Conservation (phyloP, 2,113 vertebrate species). For the Ptilorrhoa leucosticta region DNA sequence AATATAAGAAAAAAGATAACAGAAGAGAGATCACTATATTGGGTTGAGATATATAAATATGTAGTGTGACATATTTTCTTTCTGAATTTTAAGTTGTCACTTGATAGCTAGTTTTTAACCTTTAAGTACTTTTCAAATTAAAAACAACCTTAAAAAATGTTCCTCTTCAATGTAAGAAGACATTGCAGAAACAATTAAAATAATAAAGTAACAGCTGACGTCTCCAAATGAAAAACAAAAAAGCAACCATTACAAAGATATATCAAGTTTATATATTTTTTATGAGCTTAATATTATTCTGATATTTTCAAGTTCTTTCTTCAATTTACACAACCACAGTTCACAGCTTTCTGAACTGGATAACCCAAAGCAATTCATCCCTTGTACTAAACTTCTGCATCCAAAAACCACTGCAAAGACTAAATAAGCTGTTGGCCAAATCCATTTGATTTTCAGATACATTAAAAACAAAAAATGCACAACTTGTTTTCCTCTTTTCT, state of each 20-base stretch:
- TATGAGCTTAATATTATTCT: not conserved
- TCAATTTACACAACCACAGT: not conserved
- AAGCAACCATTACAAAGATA: not conserved
- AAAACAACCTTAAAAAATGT: not conserved
- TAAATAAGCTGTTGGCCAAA: not conserved
- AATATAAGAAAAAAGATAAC: not conserved
- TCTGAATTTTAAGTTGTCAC: not conserved
- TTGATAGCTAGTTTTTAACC: not conserved
- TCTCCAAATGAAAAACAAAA: not conserved
- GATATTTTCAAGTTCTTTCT: not conserved
- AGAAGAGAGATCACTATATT: not conserved
- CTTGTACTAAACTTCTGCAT: not conserved
- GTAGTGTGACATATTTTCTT: not conserved
- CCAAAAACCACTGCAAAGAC: not conserved
- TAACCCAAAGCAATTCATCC: not conserved
- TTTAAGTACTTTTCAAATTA: not conserved
- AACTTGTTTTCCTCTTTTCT: not conserved
- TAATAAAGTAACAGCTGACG: not conserved
- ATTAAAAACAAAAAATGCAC: not conserved
- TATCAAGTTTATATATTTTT: not conserved
- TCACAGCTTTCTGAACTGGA: not conserved
- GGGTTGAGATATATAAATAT: not conserved
- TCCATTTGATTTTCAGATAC: not conserved
- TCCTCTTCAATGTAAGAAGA: not conserved
- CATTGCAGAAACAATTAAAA: not conserved